Evolutionary conservation across 2,113 vertebrate species (phyloP).

Genomic region (Arenaria interpres): DNA sequence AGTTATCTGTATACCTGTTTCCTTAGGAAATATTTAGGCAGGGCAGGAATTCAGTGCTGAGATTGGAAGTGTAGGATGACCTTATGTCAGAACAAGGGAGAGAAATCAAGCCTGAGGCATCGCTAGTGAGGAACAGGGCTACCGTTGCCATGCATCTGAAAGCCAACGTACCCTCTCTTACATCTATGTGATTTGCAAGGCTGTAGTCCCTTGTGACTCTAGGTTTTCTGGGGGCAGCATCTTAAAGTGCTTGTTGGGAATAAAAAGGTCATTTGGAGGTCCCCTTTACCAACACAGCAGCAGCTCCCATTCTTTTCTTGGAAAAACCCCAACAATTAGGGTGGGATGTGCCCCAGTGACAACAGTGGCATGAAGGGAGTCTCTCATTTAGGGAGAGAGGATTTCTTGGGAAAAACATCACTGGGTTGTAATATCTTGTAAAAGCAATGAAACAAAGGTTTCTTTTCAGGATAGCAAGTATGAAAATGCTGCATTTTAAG

Average conservation of each 20-base stretch:
- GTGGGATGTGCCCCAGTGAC: not conserved
- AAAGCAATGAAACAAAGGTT: not conserved
- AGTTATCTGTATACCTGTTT: not conserved
- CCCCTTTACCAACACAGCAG: not conserved
- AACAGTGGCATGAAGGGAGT: not conserved
- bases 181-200: not conserved
- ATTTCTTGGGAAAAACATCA: not conserved
- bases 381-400: not conserved
- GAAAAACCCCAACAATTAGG: not conserved
- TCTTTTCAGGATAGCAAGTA: not conserved
- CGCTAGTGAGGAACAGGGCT: not conserved
- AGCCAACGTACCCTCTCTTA: fast-evolving
- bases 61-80: not conserved
- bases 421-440: not conserved
- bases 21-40: not conserved
- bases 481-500: not conserved
- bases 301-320: not conserved
- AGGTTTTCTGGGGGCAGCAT: not conserved
- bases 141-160: not conserved
- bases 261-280: not conserved
- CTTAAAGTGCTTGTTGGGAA: not conserved
- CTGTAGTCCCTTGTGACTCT: not conserved
- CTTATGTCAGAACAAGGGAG: not conserved
- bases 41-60: not conserved
- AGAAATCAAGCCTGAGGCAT: not conserved